These are phyloP conservation scores for Rhogogaster chlorosoma DNA, from an alignment of 2,888 invertebrate species.

Conservation along the genomic window DNA sequence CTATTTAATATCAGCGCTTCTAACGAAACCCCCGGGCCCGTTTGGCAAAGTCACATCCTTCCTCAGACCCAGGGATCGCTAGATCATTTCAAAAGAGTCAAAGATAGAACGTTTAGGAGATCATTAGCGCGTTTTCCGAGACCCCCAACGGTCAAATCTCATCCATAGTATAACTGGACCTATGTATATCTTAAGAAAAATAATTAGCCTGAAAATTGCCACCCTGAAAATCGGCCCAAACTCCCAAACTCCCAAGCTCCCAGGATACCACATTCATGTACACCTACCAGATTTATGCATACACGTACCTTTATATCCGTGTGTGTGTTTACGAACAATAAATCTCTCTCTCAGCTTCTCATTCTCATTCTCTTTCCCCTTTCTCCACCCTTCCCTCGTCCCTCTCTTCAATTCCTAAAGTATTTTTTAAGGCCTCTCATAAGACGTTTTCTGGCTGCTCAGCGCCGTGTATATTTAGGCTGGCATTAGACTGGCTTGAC, in stretches of 20 bases:
- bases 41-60: conserved; percentile 52
- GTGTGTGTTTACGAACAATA: conserved; percentile 38
- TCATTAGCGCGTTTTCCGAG: conserved; percentile 37
- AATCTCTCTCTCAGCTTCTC: conserved; percentile 43
- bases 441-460: conserved; percentile 33
- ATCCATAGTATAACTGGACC: conserved; percentile 11
- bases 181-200: conserved; percentile 18
- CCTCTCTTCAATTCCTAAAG: conserved; percentile 48
- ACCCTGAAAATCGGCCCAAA: conserved; percentile 6
- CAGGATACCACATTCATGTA: not conserved
- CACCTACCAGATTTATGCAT: not conserved
- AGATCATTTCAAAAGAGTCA: conserved; percentile 35
- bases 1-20: conserved; percentile 38
- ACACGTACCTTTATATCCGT: not conserved
- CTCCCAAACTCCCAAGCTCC: not conserved
- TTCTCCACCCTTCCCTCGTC: conserved; percentile 40
- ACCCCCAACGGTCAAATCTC: conserved; percentile 48
- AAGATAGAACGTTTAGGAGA: conserved; percentile 44
- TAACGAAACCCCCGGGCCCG: not conserved
- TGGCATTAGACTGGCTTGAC: conserved; percentile 64
- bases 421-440: conserved; percentile 57
- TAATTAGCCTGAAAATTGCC: conserved; percentile 42
- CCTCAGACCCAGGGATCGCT: not conserved
- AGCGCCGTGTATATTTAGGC: conserved; percentile 70
- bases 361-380: conserved; percentile 2